Evolutionary conservation across 2,797 vertebrate species (phyloP).

Genomic region (Phoeniculus purpureus): DNA sequence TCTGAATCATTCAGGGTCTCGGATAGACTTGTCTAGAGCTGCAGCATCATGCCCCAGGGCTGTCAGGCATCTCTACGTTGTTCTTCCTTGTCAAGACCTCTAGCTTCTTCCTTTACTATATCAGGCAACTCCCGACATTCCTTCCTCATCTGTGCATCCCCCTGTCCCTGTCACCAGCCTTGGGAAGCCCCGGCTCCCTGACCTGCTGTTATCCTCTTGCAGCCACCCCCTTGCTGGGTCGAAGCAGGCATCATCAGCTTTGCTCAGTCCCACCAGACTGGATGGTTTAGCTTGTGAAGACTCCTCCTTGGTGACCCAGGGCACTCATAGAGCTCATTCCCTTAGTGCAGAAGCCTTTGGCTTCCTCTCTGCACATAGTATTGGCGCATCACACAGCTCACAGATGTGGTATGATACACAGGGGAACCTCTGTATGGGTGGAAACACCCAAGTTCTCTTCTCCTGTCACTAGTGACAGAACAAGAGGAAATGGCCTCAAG

Average conservation of each 20-base stretch:
- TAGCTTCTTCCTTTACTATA: not conserved
- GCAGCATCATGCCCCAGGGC: not conserved
- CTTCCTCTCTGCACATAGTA: not conserved
- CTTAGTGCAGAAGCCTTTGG: not conserved
- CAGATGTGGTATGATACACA: not conserved
- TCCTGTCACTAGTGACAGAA: too few species aligned
- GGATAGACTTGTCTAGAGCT: not conserved
- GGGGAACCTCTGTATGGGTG: not conserved
- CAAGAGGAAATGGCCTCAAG: too few species aligned
- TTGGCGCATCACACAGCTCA: not conserved
- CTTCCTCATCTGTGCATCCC: not conserved
- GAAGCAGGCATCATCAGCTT: not conserved
- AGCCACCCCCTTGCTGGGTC: rapidly evolving
- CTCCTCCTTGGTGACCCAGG: not conserved
- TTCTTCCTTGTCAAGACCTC: not conserved
- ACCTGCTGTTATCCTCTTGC: not conserved
- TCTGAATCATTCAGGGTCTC: not conserved
- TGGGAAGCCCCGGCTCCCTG: not conserved
- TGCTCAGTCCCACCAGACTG: not conserved
- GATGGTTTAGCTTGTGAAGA: not conserved
- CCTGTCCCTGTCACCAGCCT: not conserved
- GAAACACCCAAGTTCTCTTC: not conserved
- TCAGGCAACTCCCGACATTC: not conserved
- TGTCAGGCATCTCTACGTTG: not conserved
- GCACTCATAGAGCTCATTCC: not conserved